Conservation (phyloP, 2,113 vertebrate species). For the Dipodomys merriami region DNA sequence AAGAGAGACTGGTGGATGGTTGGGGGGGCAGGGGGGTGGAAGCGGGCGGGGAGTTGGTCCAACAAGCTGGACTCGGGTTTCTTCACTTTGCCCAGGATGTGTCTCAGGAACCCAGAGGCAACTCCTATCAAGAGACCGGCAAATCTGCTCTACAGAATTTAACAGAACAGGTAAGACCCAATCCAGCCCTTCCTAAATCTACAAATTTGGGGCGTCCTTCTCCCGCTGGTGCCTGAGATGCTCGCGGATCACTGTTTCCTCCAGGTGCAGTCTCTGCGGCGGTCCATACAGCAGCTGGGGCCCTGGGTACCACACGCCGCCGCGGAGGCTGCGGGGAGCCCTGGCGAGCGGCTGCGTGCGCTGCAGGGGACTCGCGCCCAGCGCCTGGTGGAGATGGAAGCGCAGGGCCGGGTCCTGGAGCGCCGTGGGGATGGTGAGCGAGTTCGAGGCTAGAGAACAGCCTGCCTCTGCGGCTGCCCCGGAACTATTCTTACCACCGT, state of each 20-base stretch:
- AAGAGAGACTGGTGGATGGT: too few relatives aligned
- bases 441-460: fast-evolving
- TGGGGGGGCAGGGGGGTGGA: too few relatives aligned
- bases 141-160: neutral
- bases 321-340: constrained; percentile 22
- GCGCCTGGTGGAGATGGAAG: constrained; percentile 84
- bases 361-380: constrained; percentile 80
- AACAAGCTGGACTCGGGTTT: neutral
- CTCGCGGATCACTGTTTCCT: neutral
- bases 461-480: neutral
- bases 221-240: too few relatives aligned
- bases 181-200: neutral
- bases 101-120: constrained; percentile 18
- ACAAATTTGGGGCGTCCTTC: neutral
- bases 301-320: neutral
- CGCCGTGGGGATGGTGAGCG: constrained; percentile 85
- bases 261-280: constrained; percentile 61
- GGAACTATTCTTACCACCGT: neutral
- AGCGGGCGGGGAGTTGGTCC: neutral
- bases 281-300: neutral
- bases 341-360: constrained; percentile 72
- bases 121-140: neutral
- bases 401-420: constrained; percentile 86
- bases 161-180: constrained; percentile 61
- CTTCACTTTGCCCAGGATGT: constrained; percentile 37